Percentiles rank a stretch among this genome's conserved stretches.
phyloP scores from a whole-genome alignment of 2,888 invertebrate genomes.

The Eilema sororculum region DNA sequence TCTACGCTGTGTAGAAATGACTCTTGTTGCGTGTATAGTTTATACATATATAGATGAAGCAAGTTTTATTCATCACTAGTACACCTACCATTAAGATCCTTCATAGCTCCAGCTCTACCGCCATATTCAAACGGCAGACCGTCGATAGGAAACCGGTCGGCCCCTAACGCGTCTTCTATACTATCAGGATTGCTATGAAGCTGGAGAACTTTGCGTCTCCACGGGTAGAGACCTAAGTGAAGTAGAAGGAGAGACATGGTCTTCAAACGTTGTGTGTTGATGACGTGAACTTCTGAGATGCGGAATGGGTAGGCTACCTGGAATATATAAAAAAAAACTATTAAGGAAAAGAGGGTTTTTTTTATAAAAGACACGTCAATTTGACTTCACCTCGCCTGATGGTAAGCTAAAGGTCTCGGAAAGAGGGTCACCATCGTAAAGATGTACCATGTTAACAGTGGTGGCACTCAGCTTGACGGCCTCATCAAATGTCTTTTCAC shows the following conservation, averaged over 20 bases:
- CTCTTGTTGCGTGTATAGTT: too few relatives aligned
- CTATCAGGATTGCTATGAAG: conserved; percentile 70
- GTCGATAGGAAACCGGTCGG: conserved; percentile 90
- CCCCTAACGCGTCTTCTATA: conserved; percentile 69
- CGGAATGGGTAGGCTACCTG: conserved; percentile 94
- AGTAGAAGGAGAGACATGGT: conserved; percentile 89
- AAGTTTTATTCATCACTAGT: too few relatives aligned
- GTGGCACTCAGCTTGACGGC: too few relatives aligned
- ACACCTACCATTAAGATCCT: conserved; percentile 89
- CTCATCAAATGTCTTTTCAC: too few relatives aligned
- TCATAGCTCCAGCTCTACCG: conserved; percentile 91
- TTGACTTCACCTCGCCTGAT: too few relatives aligned
- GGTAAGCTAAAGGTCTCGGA: too few relatives aligned
- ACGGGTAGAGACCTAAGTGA: conserved; percentile 78
- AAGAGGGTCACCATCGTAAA: too few relatives aligned
- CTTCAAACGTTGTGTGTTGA: conserved; percentile 91
- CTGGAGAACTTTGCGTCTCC: conserved; percentile 77
- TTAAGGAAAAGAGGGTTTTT: too few relatives aligned
- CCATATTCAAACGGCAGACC: conserved; percentile 94
- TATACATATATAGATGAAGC: too few relatives aligned
- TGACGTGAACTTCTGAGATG: conserved; percentile 93
- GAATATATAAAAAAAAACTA: conserved; percentile 45
- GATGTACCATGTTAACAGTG: too few relatives aligned
- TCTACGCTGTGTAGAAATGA: too few relatives aligned
- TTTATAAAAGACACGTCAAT: too few relatives aligned